These are phyloP conservation scores for Microplitis demolitor DNA, from an alignment of 1,140 invertebrate genomes.

Conservation along the genomic window DNA sequence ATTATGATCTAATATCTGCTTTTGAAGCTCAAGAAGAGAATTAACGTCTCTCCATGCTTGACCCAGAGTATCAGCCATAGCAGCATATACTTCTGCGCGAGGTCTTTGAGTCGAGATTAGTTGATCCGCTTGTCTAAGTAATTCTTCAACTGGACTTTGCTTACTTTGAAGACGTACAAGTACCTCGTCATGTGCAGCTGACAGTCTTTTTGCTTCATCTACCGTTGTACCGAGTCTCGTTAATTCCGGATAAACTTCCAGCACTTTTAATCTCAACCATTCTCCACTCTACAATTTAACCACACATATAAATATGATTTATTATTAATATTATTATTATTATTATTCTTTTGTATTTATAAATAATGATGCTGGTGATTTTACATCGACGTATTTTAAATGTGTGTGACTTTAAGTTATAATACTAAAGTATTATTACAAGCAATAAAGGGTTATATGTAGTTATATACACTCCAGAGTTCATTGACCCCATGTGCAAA, in stretches of 20 bases:
- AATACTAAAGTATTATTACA: no score
- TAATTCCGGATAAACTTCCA: slow-evolving; percentile 84
- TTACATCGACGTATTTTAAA: no score
- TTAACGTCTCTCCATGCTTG: slow-evolving; percentile 89
- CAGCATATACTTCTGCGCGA: slow-evolving; percentile 81
- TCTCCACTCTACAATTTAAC: slow-evolving; percentile 75
- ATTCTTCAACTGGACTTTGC: slow-evolving; percentile 88
- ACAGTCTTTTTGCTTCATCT: slow-evolving; percentile 76
- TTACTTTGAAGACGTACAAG: slow-evolving; percentile 81
- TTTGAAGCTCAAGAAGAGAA: slow-evolving; percentile 76
- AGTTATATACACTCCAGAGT: slow-evolving; percentile 22
- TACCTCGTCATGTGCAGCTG: slow-evolving; percentile 82
- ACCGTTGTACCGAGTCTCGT: slow-evolving; percentile 79
- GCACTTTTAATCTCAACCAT: slow-evolving; percentile 82
- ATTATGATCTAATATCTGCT: slow-evolving; percentile 77
- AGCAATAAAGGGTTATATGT: no score
- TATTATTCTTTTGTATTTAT: neutral
- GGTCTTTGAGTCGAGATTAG: slow-evolving; percentile 79
- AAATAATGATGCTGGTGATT: neutral
- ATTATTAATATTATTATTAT: no score
- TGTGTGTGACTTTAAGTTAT: neutral
- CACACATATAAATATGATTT: slow-evolving; percentile 1
- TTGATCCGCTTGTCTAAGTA: slow-evolving; percentile 84
- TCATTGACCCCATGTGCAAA: slow-evolving; percentile 43
- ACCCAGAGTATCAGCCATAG: slow-evolving; percentile 88